These are phyloP conservation scores for Saxidomus purpurata DNA, from an alignment of 1,140 invertebrate genomes.

Conservation along the genomic window DNA sequence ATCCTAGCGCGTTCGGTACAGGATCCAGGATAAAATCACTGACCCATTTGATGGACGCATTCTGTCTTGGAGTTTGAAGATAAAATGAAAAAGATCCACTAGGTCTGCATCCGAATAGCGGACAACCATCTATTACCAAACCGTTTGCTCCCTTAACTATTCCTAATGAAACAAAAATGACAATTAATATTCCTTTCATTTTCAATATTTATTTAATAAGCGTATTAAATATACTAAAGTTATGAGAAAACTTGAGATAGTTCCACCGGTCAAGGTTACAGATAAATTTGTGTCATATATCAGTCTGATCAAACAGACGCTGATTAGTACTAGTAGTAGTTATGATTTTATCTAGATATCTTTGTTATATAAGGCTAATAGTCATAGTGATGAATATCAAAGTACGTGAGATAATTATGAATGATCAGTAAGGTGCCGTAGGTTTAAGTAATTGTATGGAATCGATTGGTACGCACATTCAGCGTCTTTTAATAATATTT, in stretches of 20 bases:
- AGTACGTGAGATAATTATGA: too few relatives aligned
- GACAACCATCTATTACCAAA: slow-evolving; percentile 69
- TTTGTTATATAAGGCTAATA: too few relatives aligned
- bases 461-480: too few relatives aligned
- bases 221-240: not conserved
- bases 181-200: not conserved
- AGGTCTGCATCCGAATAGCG: slow-evolving; percentile 70
- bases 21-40: slow-evolving; percentile 24
- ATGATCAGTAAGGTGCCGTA: too few relatives aligned
- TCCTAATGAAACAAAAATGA: not conserved
- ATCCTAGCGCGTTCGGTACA: slow-evolving; percentile 61
- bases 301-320: not conserved
- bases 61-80: slow-evolving; percentile 38
- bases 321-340: too few relatives aligned
- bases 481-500: too few relatives aligned
- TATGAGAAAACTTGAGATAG: too few relatives aligned
- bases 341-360: too few relatives aligned
- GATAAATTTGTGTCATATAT: not conserved
- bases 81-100: slow-evolving; percentile 73
- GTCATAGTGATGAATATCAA: too few relatives aligned
- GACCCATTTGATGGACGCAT: slow-evolving; percentile 14
- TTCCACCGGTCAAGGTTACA: not conserved
- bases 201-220: not conserved
- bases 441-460: too few relatives aligned
- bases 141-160: not conserved